phyloP scores from a whole-genome alignment of 2,888 invertebrate species.

The Halictus ligatus region DNA sequence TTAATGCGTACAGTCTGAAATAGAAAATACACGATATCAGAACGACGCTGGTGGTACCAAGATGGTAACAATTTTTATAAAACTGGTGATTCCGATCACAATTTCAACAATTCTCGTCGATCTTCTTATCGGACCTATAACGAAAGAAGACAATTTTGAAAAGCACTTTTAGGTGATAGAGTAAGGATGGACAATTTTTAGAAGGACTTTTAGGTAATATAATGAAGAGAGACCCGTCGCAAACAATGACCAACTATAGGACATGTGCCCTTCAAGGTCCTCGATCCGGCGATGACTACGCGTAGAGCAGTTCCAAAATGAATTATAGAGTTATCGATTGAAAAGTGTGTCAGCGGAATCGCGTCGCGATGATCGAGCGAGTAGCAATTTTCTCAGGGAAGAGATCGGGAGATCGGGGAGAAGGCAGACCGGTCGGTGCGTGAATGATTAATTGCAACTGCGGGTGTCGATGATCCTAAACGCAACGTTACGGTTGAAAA shows the following conservation, averaged over 20 bases:
- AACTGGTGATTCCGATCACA: too few relatives aligned
- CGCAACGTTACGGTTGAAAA: background rate
- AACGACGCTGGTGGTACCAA: too few relatives aligned
- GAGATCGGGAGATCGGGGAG: background rate
- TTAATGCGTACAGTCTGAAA: too few relatives aligned
- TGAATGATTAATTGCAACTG: slow-evolving; percentile 2
- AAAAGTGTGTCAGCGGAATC: slow-evolving; percentile 1
- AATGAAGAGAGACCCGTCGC: background rate
- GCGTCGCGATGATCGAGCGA: background rate
- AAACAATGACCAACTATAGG: background rate
- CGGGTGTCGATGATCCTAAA: slow-evolving; percentile 5
- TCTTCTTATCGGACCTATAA: too few relatives aligned
- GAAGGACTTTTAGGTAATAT: background rate
- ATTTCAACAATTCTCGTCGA: too few relatives aligned
- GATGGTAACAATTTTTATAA: too few relatives aligned
- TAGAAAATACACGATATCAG: too few relatives aligned
- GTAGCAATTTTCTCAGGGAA: background rate
- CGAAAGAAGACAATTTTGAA: too few relatives aligned
- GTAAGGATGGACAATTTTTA: too few relatives aligned
- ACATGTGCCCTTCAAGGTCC: background rate
- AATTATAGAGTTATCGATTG: background rate
- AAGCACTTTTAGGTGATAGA: too few relatives aligned
- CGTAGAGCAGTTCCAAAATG: background rate
- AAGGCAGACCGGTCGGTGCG: background rate
- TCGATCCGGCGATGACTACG: background rate